These are phyloP conservation scores for Poeciliopsis occidentalis DNA, from an alignment of 2,113 vertebrate species.

Conservation along the genomic window DNA sequence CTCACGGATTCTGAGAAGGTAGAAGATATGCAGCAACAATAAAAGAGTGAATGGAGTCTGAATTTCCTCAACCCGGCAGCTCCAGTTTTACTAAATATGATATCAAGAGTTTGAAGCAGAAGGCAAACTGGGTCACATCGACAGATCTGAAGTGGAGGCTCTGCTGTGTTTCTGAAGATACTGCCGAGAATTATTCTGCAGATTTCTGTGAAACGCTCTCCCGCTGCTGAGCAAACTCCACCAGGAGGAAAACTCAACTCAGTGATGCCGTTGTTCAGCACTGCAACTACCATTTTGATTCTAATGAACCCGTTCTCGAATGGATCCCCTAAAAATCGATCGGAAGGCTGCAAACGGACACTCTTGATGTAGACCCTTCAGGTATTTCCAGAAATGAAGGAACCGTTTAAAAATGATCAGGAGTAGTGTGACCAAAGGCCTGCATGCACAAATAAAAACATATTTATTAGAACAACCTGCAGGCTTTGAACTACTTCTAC, in stretches of 20 bases:
- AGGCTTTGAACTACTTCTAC: too few species aligned
- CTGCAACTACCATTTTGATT: neutral
- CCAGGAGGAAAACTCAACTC: neutral
- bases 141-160: neutral
- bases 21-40: neutral
- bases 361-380: too few species aligned
- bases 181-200: neutral
- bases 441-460: too few species aligned
- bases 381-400: too few species aligned
- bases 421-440: too few species aligned
- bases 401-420: too few species aligned
- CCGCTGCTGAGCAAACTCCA: neutral
- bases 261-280: neutral
- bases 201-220: neutral
- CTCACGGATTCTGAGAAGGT: neutral
- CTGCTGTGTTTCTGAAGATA: neutral
- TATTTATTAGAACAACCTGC: too few species aligned
- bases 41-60: neutral
- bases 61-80: neutral
- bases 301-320: neutral
- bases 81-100: slow-evolving; percentile 13
- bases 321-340: neutral
- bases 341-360: neutral
- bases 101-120: neutral
- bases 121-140: neutral